A percentile compares a stretch with the other conserved stretches of the same genome.
Conservation (phyloP, 2,113 vertebrate species). For the Austrofundulus limnaeus region DNA sequence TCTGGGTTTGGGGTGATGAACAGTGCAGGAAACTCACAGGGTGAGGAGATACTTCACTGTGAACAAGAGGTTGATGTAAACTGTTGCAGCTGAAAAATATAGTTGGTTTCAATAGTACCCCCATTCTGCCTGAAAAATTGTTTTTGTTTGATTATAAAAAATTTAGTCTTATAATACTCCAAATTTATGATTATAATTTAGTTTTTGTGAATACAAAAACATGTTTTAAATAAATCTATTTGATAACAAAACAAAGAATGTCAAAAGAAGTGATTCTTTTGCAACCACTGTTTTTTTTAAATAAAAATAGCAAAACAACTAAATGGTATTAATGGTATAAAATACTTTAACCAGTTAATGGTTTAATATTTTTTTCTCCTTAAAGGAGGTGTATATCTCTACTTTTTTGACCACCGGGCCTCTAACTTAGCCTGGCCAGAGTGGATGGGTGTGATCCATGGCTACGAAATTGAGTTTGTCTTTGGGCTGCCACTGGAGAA, state of each 20-base stretch:
- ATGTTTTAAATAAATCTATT: too few species aligned
- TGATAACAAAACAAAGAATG: too few species aligned
- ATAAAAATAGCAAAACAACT: too few species aligned
- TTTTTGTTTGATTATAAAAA: too few species aligned
- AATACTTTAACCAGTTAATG: background rate
- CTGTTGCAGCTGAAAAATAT: too few species aligned
- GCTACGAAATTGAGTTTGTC: constrained; percentile 94
- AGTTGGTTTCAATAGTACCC: too few species aligned
- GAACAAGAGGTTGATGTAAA: background rate
- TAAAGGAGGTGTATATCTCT: constrained; percentile 80
- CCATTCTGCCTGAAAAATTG: too few species aligned
- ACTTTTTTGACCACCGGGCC: constrained; percentile 89
- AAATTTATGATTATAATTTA: too few species aligned
- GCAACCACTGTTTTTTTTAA: too few species aligned
- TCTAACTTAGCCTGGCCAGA: constrained; percentile 90
- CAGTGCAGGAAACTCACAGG: constrained; percentile 69
- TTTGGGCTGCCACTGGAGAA: constrained; percentile 88
- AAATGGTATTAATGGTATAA: background rate
- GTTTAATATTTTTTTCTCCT: background rate
- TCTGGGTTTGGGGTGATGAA: constrained; percentile 47
- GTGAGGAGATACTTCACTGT: constrained; percentile 27
- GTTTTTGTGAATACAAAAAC: too few species aligned
- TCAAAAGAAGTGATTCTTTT: too few species aligned
- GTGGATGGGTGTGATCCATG: constrained; percentile 96
- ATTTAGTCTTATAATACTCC: too few species aligned